phyloP scores from a whole-genome alignment of 2,797 vertebrate genomes.

The Coccyzus lansbergi region DNA sequence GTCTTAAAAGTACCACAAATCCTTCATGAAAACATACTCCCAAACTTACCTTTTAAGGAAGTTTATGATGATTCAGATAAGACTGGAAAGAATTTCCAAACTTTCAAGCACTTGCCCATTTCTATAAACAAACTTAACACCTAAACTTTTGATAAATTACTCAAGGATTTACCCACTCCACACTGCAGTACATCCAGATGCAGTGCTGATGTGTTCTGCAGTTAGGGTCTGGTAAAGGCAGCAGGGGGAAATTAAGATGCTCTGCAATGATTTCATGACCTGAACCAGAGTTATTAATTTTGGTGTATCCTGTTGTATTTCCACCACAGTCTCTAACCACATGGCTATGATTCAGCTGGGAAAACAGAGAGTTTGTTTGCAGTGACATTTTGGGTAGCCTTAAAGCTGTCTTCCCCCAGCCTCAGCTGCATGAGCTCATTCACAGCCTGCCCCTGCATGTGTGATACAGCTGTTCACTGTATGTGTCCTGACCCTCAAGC shows the following conservation, averaged over 20 bases:
- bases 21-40: not conserved
- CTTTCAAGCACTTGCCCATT: not conserved
- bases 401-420: not conserved
- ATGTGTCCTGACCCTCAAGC: accelerated
- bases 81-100: conserved; percentile 6
- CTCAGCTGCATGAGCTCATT: conserved; percentile 29
- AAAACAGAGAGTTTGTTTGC: not conserved
- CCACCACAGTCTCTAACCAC: not conserved
- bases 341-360: not conserved
- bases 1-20: not conserved
- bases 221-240: not conserved
- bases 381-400: conserved; percentile 15
- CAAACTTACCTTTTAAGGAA: conserved; percentile 27
- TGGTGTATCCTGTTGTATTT: not conserved
- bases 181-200: not conserved
- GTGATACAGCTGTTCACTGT: not conserved
- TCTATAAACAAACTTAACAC: conserved; percentile 3
- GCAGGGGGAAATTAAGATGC: not conserved
- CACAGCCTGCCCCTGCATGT: accelerated
- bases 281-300: not conserved
- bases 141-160: not conserved
- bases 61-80: conserved; percentile 4
- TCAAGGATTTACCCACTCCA: not conserved
- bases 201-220: not conserved
- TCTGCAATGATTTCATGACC: not conserved